Evolutionary conservation across 2,888 invertebrate species (phyloP), one percentile per base, ranked within the genome.

Genomic region (Ochlodes sylvanus): DNA sequence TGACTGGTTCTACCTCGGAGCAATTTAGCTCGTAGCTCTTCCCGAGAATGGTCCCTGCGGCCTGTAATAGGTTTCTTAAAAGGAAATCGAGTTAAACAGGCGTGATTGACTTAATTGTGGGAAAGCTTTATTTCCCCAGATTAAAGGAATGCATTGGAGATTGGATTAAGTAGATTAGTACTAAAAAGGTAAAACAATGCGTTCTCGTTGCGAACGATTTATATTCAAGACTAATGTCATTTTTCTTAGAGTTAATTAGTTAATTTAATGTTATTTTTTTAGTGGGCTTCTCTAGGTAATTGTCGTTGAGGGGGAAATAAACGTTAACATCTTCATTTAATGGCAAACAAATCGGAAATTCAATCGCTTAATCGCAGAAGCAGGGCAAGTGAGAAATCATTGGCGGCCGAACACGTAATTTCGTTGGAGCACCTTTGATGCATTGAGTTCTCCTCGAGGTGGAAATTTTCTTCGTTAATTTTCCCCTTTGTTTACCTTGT

Each of bases 21-120:
- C 84, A 88, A 90, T 89, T 88, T 87, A 77, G 75, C 72, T 72
- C 76, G 75, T 71, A 74, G 75, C 76, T 87, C 83, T 81, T 79
- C 76, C 79, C 75, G 73, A 79, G 82, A 84, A 84, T 81, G 79
- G 85, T 87, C 89, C 89, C 89, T 83, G 88, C 80, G 89, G 90
- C 84, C 78, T 85, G 84, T 88, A 89, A 90, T 89, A 87, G 89
- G 87, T 89, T 87, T 88, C 85, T 86, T 87, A 84, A 86, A 89
- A 85, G 86, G 84, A 89, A 89, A 90, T 90, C 84, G 82, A 89
- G 87, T 90, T 89, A 89, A 88, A 84, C 83, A 89, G 82, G 79
- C 86, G 83, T 89, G 89, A 89, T 90, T 89, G 85, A 89, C 88
- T 89, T 88, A 86, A 90, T 88, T 89, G 83, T 82, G 75, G 80